phyloP scores from a whole-genome alignment of 2,888 invertebrate genomes.

The Graphium colonna region DNA sequence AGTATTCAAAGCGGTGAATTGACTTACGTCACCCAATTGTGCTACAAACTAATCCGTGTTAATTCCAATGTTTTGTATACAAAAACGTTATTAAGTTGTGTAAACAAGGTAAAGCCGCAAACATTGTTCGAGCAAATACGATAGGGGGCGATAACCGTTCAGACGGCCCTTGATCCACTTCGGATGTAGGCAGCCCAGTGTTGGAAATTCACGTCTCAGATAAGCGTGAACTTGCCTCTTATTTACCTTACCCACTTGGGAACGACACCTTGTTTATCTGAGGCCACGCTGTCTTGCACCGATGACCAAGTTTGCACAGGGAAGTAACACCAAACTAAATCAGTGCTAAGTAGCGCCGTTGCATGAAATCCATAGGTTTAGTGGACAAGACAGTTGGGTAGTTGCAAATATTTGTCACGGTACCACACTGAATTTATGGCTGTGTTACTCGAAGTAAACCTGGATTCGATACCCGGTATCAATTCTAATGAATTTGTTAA shows the following conservation, averaged over 20 bases:
- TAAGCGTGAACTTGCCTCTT: conserved; percentile 22
- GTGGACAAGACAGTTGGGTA: no score
- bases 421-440: no score
- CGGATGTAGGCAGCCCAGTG: conserved; percentile 17
- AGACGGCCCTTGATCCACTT: conserved; percentile 22
- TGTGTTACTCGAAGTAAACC: no score
- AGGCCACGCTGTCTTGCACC: no score
- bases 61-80: not conserved
- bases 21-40: not conserved
- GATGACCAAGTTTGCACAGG: not conserved
- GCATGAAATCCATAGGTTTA: no score
- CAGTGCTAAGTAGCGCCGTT: not conserved
- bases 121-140: conserved; percentile 5
- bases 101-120: conserved; percentile 22
- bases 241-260: conserved; percentile 8
- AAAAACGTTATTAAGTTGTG: not conserved
- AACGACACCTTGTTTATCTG: no score
- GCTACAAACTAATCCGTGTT: not conserved
- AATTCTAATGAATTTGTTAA: no score
- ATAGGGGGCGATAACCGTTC: conserved; percentile 15
- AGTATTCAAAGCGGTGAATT: no score
- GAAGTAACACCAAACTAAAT: not conserved
- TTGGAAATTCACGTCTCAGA: conserved; percentile 16
- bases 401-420: no score
- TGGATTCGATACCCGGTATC: no score